Base-by-base conservation (phyloP, 2,113 vertebrate genomes). In the Pterocles orientalis region DNA sequence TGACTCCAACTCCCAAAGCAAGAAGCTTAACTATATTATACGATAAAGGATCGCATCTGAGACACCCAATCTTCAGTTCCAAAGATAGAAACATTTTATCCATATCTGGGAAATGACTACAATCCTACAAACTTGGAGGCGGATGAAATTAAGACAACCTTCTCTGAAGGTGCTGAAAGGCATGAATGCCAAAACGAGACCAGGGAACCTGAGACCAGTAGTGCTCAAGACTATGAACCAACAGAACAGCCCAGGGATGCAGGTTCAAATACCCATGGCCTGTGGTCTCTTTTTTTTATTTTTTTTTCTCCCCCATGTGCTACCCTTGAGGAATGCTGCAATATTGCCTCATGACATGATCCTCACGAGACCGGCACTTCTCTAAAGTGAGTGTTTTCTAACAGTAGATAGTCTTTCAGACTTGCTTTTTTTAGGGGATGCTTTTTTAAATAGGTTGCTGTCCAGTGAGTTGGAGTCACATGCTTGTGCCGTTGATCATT, bases 361-460 rank as follows among this genome's bases (percentile, higher is more conserved):
- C 57, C 53, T 89, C 87, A 88, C 2, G 14, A 85, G 84, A 93
- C 17, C 20, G 78, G 39, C 24, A 8, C 71, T 94, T 90, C 78
- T 86, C 92, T 95, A 94, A 94, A 92, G 72, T 53, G 87, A 91
- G 84, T 36, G 43, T 60, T 92, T 89, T 92, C 82, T 79, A 82
- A 77, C 28, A 25, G 76, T 62, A 71, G 73, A 82, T 34, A 82
- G 65, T 61, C 79, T 94, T 68, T 92, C 89, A 87, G 83, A 85
- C 68, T 65, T 79, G 81, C 20, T 76, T 88, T 91, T 91, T 93
- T 66, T 26, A 78, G 81, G 36, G 36, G 50, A 39, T 36, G 34
- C n/a, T 90, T 94, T 93, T 86, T 81, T 3, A 90, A 94, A 94
- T 82, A 93, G 75, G 70, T 88, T 58, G 5, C 24, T 85, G 62